A percentile compares a stretch with the other conserved stretches of the same genome.
phyloP scores from a whole-genome alignment of 2,888 invertebrate genomes.

The Diaphora mendica region DNA sequence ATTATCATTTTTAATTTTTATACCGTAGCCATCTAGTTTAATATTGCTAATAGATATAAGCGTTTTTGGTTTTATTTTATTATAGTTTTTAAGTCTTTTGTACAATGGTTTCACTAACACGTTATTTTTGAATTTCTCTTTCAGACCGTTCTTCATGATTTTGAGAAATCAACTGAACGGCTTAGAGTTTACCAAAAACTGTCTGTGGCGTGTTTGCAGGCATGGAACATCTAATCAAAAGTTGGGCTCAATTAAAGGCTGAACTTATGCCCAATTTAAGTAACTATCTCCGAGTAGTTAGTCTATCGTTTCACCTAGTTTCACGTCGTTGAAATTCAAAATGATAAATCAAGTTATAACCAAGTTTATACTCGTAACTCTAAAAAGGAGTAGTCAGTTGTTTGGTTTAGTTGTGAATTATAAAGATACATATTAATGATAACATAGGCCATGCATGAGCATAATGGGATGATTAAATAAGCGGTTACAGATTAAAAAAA shows the following conservation, averaged over 20 bases:
- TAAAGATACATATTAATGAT: not conserved
- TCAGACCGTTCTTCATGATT: constrained; percentile 49
- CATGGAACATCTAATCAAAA: constrained; percentile 47
- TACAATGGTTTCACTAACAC: constrained; percentile 77
- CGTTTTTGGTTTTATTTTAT: constrained; percentile 56
- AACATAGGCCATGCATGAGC: not conserved
- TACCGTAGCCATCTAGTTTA: constrained; percentile 71
- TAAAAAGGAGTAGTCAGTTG: not conserved
- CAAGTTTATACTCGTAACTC: not conserved
- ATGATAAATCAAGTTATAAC: not conserved
- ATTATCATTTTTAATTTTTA: constrained; percentile 61
- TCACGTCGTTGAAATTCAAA: not conserved
- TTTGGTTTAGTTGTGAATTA: not conserved
- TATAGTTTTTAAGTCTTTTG: constrained; percentile 59
- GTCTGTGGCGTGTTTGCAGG: constrained; percentile 49
- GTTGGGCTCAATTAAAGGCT: constrained; percentile 42
- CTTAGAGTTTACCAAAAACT: constrained; percentile 41
- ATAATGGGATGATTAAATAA: not conserved
- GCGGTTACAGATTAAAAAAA: not conserved
- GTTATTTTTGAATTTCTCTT: constrained; percentile 69
- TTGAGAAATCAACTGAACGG: constrained; percentile 27
- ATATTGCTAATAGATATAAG: constrained; percentile 58
- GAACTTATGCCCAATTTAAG: constrained; percentile 37
- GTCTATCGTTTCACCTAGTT: constrained; percentile 10
- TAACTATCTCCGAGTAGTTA: constrained; percentile 29